phyloP scores from a whole-genome alignment of 2,888 invertebrate genomes.

The Athalia circularis region DNA sequence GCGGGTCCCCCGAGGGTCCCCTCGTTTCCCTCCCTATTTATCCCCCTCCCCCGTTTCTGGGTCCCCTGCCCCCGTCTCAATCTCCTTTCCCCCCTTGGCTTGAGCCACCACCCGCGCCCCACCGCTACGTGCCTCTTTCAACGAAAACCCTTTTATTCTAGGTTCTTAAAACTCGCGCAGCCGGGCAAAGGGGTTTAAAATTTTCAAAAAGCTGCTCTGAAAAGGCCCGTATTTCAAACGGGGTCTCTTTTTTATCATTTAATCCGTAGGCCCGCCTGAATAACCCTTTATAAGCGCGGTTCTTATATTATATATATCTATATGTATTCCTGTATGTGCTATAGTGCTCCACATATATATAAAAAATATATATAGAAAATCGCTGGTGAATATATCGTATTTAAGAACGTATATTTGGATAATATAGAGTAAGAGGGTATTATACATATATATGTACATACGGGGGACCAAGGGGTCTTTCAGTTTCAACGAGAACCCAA shows the following conservation, averaged over 20 bases:
- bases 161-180: slow-evolving; percentile 68
- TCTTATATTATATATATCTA: slow-evolving; percentile 1
- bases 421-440: slow-evolving; percentile 60
- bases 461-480: slow-evolving; percentile 56
- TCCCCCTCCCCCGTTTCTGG: slow-evolving; percentile 54
- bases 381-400: slow-evolving; percentile 46
- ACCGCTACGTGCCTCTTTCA: slow-evolving; percentile 60
- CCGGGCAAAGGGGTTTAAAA: slow-evolving; percentile 65
- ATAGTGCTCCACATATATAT: slow-evolving; percentile 41
- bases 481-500: slow-evolving; percentile 61
- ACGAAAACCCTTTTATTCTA: slow-evolving; percentile 70
- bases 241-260: slow-evolving; percentile 70
- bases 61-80: slow-evolving; percentile 51
- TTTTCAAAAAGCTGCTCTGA: slow-evolving; percentile 72
- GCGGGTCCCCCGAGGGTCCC: slow-evolving; percentile 53
- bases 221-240: slow-evolving; percentile 69
- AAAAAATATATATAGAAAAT: slow-evolving; percentile 36
- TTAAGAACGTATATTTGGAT: slow-evolving; percentile 59
- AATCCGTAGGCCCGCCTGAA: slow-evolving; percentile 71
- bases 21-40: slow-evolving; percentile 47
- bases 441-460: slow-evolving; percentile 48
- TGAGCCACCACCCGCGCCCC: slow-evolving; percentile 53
- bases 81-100: slow-evolving; percentile 54
- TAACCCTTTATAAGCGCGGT: slow-evolving; percentile 68
- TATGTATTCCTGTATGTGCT: not conserved